These are phyloP conservation scores for Dreissena polymorpha DNA, from an alignment of 1,140 invertebrate species.

Conservation along the genomic window DNA sequence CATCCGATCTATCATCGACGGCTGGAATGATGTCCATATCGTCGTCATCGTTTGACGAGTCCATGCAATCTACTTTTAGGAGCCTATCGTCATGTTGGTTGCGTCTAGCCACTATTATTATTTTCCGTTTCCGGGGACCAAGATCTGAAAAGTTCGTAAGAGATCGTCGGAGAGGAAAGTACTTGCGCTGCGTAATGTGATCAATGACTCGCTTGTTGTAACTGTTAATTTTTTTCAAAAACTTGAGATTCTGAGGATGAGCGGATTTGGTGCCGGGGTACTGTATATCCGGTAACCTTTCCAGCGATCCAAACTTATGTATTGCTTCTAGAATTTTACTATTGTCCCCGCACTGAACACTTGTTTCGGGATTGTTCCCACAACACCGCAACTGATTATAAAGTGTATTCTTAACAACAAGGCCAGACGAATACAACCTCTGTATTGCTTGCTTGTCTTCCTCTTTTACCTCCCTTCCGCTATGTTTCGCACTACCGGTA, in stretches of 20 bases:
- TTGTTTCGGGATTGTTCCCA: constrained; percentile 26
- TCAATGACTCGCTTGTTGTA: constrained; percentile 29
- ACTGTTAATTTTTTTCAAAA: constrained; percentile 26
- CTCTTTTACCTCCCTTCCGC: constrained; percentile 27
- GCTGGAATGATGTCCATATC: not conserved
- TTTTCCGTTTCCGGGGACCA: constrained; percentile 29
- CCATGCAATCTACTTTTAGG: constrained; percentile 24
- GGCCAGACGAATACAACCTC: constrained; percentile 46
- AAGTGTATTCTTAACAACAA: constrained; percentile 40
- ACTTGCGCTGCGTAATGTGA: not conserved
- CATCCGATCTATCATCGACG: constrained; percentile 6
- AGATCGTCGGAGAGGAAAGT: constrained; percentile 17
- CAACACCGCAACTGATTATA: constrained; percentile 37
- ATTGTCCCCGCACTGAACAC: constrained; percentile 3
- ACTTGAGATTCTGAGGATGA: constrained; percentile 20
- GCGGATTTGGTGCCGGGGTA: constrained; percentile 6
- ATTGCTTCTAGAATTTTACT: constrained; percentile 44
- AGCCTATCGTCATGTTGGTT: constrained; percentile 2
- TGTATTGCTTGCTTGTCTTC: constrained; percentile 31
- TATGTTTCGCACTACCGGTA: not conserved
- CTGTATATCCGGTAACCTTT: constrained; percentile 45
- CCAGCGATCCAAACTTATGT: constrained; percentile 47
- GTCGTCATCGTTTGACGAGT: constrained; percentile 4
- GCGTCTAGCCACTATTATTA: constrained; percentile 41
- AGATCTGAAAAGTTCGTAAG: constrained; percentile 24